These are phyloP conservation scores for Gobionotothen gibberifrons DNA, from an alignment of 2,797 vertebrate species.

Conservation along the genomic window DNA sequence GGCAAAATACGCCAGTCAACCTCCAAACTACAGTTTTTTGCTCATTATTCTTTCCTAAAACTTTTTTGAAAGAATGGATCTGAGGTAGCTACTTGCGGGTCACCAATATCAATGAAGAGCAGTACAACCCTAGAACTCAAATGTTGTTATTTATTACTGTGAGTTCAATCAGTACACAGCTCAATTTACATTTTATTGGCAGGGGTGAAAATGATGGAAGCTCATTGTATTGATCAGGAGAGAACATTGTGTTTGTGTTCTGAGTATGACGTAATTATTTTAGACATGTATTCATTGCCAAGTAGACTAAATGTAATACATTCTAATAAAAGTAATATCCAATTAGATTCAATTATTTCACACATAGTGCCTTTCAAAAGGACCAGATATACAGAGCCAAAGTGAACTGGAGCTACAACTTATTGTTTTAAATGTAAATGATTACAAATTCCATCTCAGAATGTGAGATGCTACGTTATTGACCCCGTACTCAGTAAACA, in stretches of 20 bases:
- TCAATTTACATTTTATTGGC: slow-evolving; percentile 2
- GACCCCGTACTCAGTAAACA: too few species aligned
- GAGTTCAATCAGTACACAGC: background rate
- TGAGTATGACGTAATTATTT: background rate
- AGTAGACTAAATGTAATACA: background rate
- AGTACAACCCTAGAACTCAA: background rate
- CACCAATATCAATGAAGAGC: background rate
- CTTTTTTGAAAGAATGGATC: background rate
- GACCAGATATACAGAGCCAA: background rate
- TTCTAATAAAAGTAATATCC: background rate
- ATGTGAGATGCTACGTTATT: background rate
- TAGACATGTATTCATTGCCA: background rate
- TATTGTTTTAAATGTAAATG: background rate
- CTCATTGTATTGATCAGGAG: background rate
- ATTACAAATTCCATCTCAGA: background rate
- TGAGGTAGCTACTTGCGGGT: background rate
- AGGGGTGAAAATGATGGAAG: background rate
- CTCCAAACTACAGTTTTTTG: background rate
- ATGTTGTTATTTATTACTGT: background rate
- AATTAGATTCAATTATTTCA: background rate
- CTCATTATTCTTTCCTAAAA: too few species aligned
- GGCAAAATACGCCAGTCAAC: background rate
- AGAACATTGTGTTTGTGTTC: background rate
- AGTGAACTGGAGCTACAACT: background rate
- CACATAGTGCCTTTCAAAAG: background rate